Percentiles rank a stretch among this genome's conserved stretches.
These are phyloP conservation scores for Acanthis flammea DNA, from an alignment of 2,797 vertebrate genomes.

Conservation along the genomic window DNA sequence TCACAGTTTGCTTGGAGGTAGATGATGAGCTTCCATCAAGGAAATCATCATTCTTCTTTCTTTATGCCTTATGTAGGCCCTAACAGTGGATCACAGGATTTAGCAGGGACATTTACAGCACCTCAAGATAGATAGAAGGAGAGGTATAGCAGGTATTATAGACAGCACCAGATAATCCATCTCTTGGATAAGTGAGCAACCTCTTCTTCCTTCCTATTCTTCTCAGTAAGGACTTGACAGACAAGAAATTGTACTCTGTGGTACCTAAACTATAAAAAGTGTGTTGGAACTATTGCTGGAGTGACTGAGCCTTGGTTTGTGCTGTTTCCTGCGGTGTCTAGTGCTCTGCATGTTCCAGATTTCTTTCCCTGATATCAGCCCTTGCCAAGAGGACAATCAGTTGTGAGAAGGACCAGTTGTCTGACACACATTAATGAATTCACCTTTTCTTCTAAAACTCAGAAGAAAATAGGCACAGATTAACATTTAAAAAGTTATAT, in stretches of 20 bases:
- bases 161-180: neutral
- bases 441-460: neutral
- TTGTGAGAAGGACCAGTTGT: neutral
- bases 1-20: neutral
- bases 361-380: neutral
- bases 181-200: neutral
- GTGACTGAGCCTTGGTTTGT: neutral
- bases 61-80: neutral
- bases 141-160: neutral
- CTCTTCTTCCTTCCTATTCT: neutral
- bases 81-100: neutral
- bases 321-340: neutral
- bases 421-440: neutral
- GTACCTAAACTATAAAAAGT: neutral
- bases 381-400: neutral
- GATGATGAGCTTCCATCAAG: neutral
- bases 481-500: neutral
- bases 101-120: neutral
- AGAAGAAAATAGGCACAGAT: neutral
- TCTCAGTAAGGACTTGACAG: neutral
- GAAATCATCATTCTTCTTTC: neutral
- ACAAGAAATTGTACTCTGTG: neutral
- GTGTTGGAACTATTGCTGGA: neutral
- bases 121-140: neutral
- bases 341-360: neutral